Percentiles rank a stretch among this genome's conserved stretches.
Conservation (phyloP, 2,113 vertebrate species). For the Ariopsis seemanni region DNA sequence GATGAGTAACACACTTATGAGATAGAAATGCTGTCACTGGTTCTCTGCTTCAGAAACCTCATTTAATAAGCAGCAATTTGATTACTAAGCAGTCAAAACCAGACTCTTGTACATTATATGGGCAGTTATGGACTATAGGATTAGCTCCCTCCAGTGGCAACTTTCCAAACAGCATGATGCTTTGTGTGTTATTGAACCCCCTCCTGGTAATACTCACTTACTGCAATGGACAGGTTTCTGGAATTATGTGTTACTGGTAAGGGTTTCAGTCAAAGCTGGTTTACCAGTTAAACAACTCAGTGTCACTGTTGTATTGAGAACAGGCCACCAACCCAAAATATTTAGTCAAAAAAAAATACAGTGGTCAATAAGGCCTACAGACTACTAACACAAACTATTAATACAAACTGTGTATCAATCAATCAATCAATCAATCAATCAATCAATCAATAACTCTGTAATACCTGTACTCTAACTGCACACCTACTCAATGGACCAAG, state of each 20-base stretch:
- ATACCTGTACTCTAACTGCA: background rate
- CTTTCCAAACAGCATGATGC: slow-evolving; percentile 3
- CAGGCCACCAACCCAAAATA: background rate
- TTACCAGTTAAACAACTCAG: background rate
- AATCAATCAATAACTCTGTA: background rate
- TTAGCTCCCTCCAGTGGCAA: slow-evolving; percentile 32
- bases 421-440: too few species aligned
- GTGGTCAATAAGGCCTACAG: background rate
- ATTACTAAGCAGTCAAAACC: background rate
- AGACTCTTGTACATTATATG: background rate
- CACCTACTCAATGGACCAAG: background rate
- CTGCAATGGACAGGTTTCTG: background rate
- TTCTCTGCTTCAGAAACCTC: background rate
- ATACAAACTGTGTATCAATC: too few species aligned
- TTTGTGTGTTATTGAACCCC: background rate
- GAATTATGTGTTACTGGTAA: background rate
- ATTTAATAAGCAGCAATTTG: background rate
- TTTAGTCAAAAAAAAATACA: background rate
- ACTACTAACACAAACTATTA: background rate
- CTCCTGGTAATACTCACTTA: background rate
- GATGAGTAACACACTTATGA: background rate
- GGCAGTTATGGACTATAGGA: background rate
- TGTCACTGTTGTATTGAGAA: background rate
- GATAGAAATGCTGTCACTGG: background rate
- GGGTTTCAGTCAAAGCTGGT: background rate